phyloP scores from a whole-genome alignment of 1,140 invertebrate species.

The Drosophila mayri region DNA sequence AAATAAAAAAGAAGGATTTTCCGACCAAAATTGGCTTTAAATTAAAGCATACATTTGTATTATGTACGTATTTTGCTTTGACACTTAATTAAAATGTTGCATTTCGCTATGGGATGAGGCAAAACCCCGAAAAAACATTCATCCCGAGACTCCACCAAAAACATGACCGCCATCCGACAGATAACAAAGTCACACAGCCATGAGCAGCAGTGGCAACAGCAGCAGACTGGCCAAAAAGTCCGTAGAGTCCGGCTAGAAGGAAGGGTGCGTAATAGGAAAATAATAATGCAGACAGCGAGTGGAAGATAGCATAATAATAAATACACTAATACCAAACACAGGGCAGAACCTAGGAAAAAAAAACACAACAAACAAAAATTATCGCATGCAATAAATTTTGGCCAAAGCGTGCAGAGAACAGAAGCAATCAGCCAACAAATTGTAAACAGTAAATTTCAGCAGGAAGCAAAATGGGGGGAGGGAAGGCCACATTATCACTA shows the following conservation, averaged over 20 bases:
- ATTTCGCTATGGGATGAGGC: constrained; percentile 26
- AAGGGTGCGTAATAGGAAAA: constrained; percentile 58
- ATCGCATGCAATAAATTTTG: constrained; percentile 77
- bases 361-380: constrained; percentile 48
- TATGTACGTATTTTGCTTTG: constrained; percentile 18
- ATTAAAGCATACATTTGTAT: constrained; percentile 20
- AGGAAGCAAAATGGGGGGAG: constrained; percentile 7
- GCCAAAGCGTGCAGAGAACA: constrained; percentile 62
- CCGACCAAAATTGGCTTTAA: neutral
- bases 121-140: constrained; percentile 27
- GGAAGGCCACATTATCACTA: constrained; percentile 73
- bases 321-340: constrained; percentile 44
- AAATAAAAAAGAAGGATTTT: constrained; percentile 4
- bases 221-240: constrained; percentile 1
- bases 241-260: neutral
- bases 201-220: constrained; percentile 1
- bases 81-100: constrained; percentile 63
- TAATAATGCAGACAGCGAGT: constrained; percentile 68
- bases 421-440: constrained; percentile 80
- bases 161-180: constrained; percentile 40
- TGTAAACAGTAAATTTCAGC: constrained; percentile 78
- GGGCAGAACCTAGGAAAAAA: neutral
- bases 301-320: constrained; percentile 72
- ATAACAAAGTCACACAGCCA: constrained; percentile 51
- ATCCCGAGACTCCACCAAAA: constrained; percentile 26